Evolutionary conservation across 2,888 invertebrate genomes (phyloP).

Genomic region (Camptogramma bilineatum): DNA sequence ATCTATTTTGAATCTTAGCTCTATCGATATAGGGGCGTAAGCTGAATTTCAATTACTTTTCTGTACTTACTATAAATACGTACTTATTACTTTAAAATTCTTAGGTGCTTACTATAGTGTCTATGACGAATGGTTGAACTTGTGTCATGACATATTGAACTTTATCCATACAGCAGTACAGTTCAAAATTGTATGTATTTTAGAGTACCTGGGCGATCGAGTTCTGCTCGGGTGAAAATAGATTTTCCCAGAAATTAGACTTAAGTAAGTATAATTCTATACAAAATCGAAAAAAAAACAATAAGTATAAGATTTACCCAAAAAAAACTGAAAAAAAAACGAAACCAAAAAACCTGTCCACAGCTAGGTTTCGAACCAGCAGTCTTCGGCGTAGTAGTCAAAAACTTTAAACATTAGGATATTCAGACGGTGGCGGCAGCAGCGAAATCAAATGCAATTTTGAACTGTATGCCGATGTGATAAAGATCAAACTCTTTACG

Average conservation of each 20-base stretch:
- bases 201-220: too few relatives aligned
- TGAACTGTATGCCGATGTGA: background rate
- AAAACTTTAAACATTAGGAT: too few relatives aligned
- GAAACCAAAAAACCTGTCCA: too few relatives aligned
- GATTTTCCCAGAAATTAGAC: too few relatives aligned
- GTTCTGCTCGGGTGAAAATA: too few relatives aligned
- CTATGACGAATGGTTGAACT: background rate
- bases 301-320: too few relatives aligned
- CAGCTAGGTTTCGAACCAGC: too few relatives aligned
- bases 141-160: constrained; percentile 8
- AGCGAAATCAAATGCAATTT: constrained; percentile 7
- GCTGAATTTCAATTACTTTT: constrained; percentile 20
- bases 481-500: constrained; percentile 11
- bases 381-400: too few relatives aligned
- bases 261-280: too few relatives aligned
- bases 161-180: background rate
- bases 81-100: constrained; percentile 2
- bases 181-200: constrained; percentile 7
- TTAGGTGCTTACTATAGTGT: constrained; percentile 12
- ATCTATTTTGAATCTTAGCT: constrained; percentile 60
- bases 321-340: too few relatives aligned
- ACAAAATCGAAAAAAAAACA: too few relatives aligned
- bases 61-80: constrained; percentile 18
- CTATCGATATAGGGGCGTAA: constrained; percentile 47
- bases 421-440: too few relatives aligned